phyloP scores from a whole-genome alignment of 2,797 vertebrate genomes.

The Gymnothorax reevesii region DNA sequence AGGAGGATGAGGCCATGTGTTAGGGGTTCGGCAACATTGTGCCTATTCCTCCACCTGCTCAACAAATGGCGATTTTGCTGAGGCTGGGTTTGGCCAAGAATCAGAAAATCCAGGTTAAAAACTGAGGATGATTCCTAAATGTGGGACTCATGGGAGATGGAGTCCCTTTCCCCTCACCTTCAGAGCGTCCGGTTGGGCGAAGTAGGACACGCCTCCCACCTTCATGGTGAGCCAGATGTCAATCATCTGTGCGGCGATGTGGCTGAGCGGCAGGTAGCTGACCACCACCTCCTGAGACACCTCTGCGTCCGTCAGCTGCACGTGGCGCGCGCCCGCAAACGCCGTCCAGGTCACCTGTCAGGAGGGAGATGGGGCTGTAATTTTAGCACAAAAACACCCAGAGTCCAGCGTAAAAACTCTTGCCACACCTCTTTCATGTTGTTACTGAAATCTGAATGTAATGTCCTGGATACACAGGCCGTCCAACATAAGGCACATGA shows the following conservation, averaged over 20 bases:
- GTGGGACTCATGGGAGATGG: background rate
- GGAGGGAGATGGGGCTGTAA: conserved; percentile 6
- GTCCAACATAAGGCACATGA: background rate
- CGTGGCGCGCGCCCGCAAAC: conserved; percentile 38
- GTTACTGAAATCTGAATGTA: background rate
- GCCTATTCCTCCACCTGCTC: no score
- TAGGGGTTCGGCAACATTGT: background rate
- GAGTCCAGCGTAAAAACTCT: no score
- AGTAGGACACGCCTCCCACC: conserved; percentile 75
- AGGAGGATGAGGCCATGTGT: background rate
- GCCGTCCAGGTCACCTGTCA: conserved; percentile 88
- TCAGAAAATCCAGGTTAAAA: background rate
- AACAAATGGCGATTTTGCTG: background rate
- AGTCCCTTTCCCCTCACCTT: conserved; percentile 75
- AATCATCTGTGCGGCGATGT: conserved; percentile 88
- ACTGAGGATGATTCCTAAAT: background rate
- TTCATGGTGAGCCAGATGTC: conserved; percentile 86
- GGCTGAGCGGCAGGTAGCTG: conserved; percentile 95
- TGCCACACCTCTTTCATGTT: no score
- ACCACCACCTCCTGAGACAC: conserved; percentile 78
- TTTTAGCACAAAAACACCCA: background rate
- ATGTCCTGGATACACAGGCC: background rate
- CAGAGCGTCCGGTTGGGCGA: conserved; percentile 88
- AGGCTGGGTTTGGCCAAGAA: background rate
- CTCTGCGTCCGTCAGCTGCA: conserved; percentile 49